Conservation (phyloP, 2,888 invertebrate species). For the Lepidocyrtinus sp. region DNA sequence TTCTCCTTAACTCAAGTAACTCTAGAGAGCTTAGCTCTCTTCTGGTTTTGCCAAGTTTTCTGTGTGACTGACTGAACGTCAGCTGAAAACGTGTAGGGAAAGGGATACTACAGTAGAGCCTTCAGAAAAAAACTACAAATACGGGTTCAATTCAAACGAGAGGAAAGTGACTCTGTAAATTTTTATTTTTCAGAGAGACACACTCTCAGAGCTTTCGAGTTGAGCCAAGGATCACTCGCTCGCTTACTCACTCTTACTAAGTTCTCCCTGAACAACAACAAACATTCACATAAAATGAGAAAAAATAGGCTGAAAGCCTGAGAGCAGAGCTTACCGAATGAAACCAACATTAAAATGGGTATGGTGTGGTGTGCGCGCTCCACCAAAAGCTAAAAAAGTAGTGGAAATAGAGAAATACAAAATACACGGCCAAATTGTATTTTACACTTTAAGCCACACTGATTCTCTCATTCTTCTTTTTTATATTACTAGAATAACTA, state of each 20-base stretch:
- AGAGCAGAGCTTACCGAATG: background rate
- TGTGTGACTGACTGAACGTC: constrained; percentile 49
- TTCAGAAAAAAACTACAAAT: background rate
- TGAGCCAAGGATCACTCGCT: background rate
- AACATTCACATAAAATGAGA: background rate
- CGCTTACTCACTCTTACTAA: background rate
- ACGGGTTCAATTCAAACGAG: background rate
- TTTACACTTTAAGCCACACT: no score
- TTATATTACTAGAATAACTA: no score
- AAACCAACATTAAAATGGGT: background rate
- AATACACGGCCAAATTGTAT: constrained; percentile 9
- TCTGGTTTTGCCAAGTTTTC: constrained; percentile 38
- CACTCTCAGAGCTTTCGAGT: background rate
- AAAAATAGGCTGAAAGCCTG: background rate
- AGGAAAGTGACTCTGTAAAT: background rate
- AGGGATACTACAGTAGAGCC: constrained; percentile 40
- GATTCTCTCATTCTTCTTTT: no score
- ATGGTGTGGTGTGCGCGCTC: no score
- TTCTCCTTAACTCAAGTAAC: no score
- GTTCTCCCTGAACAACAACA: background rate
- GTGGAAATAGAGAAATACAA: no score
- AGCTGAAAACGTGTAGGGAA: constrained; percentile 54
- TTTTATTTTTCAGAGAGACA: background rate
- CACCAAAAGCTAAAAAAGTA: no score
- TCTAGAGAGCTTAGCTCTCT: no score